Base-by-base conservation (phyloP, 2,113 vertebrate genomes). In the Bagarius yarrelli region DNA sequence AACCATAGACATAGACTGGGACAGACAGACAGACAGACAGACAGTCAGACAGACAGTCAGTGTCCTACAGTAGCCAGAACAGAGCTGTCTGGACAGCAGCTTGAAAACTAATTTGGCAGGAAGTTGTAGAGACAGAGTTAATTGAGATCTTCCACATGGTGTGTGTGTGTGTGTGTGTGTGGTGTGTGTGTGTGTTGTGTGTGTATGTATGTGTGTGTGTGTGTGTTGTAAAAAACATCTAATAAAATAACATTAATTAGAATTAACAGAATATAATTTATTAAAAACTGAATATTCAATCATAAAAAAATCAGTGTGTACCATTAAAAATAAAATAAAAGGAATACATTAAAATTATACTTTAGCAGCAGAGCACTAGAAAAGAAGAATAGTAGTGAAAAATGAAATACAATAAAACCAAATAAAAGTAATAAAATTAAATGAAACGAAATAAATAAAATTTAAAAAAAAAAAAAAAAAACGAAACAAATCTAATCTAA, bases 111-210 rank as follows among this genome's bases (percentile, higher is more conserved):
- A 93, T 91, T 89, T 89, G 92, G 91, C 92, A 93, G 94, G 87
- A 93, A 95, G 91, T 91, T 90, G 89, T 92, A 91, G 90, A 93
- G 91, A 94, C 92, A 92, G 89, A 92, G 91, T 90, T 93, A 92
- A 93, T 91, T 91, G 92, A 88, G 84, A 52, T 23, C 21, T 32
- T n/a, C 27, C 61, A 34, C 11, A 8, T 5, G 32, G 6, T 8
- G 16, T 15, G 52, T 44, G 64, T 67, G 64, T 67, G 19, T 67
- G 64, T 67, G 61, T 66, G 63, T 64, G 61, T 64, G 60, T 63
- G n/a, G 60, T 63, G 60, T 63, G 60, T 63, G 60, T 61, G 56
- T 59, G 60, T 61, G 56, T 59, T n/a, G n/a, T n/a, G n/a, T n/a
- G n/a, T n/a, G n/a, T n/a, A n/a, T n/a, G n/a, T n/a, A n/a, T n/a